Evolutionary conservation across 2,797 vertebrate genomes (phyloP).

Genomic region (Pithecia hirsuta): DNA sequence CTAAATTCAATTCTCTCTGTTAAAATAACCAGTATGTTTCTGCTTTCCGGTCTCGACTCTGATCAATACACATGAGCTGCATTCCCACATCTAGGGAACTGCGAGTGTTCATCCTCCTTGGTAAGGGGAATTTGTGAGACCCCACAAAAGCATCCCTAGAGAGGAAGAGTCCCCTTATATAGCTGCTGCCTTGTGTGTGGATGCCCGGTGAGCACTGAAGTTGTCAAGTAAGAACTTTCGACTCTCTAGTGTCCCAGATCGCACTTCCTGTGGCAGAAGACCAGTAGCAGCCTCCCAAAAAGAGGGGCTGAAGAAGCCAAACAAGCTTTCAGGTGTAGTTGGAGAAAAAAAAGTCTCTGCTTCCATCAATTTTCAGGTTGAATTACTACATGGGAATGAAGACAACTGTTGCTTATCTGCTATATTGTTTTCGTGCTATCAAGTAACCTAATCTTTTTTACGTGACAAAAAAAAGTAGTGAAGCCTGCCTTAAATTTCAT

Average conservation of each 20-base stretch:
- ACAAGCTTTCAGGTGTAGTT: rapidly evolving
- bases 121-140: not conserved
- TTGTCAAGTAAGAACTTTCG: no score
- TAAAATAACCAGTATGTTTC: not conserved
- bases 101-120: rapidly evolving
- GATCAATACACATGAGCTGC: rapidly evolving
- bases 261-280: rapidly evolving
- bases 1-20: not conserved
- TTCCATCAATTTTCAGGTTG: rapidly evolving
- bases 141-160: not conserved
- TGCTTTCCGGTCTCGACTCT: not conserved
- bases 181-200: not conserved
- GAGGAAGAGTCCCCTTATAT: not conserved
- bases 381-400: rapidly evolving
- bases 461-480: not conserved
- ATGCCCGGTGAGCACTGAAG: not conserved
- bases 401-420: not conserved
- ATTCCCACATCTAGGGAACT: not conserved
- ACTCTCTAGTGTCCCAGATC: no score
- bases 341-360: rapidly evolving
- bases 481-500: not conserved
- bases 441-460: not conserved
- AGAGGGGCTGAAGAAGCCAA: not conserved
- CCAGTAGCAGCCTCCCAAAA: rapidly evolving
- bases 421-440: not conserved